Base-by-base conservation (phyloP, 1,140 invertebrate species). In the Lasaia peninsularis region DNA sequence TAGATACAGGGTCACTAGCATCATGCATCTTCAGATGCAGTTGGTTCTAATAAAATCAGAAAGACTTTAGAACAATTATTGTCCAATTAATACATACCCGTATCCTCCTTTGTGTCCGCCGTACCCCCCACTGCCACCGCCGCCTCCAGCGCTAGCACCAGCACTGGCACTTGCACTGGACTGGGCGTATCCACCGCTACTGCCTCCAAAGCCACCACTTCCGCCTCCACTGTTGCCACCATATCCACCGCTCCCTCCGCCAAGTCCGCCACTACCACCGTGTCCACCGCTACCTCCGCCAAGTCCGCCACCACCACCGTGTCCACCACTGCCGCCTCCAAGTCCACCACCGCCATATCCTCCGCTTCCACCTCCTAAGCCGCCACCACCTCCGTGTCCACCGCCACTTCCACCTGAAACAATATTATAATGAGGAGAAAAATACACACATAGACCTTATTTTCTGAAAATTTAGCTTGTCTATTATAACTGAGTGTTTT, bases 81-180 rank as follows among this genome's bases (percentile, higher is more conserved):
- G 31, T 53, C 28, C 32, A 10, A 37, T 33, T 44, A 49, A 58
- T 37, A 14, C 14, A 73, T 66, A 80, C 77, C 77, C 77, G 37
- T 77, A 80, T 67, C 73, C 73, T 9, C 65, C 72, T 48, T 67
- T 71, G 49, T 69, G 60, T 18, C 70, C 65, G 20, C 70, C 69
- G 53, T 71, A 69, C 10, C 71, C 71, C 9, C 71, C 73, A 24
- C 44, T 28, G 2, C 66, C 60, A 7, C 69, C 69, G 9, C 71
- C 71, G 34, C 49, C 44, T 2, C 63, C 56, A 6, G 69, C 56
- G n/a, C 35, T 63, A 24, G 73, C 71, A 14, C 62, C 67, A 24
- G 73, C 70, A 21, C 48, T 56, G 16, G 66, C 65, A 24, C 53
- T 56, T 8, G 65, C 52, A 9, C 62, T 52, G 32, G 61, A 49